Evolutionary conservation across 2,888 invertebrate species (phyloP), one percentile per base, ranked within the genome.

Genomic region (Trachelus stipa): DNA sequence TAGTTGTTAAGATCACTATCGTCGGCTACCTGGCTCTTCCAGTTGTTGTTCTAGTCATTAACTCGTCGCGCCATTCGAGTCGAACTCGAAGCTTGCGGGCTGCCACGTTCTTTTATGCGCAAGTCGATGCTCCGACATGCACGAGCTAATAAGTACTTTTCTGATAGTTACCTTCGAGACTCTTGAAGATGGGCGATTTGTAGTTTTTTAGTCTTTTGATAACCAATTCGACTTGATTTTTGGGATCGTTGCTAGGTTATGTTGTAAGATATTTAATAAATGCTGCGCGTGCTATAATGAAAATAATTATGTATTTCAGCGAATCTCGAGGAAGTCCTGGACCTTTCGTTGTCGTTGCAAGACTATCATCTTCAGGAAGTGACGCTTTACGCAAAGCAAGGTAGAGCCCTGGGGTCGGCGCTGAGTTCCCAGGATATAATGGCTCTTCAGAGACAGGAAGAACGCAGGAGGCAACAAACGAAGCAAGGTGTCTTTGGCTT

Each of bases 321-420:
- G 31, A 94, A 94, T 88, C 91, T 94, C 80, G 93, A 94, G 84
- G 93, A 94, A 87, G 92, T 92, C 30, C 90, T 95, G 86, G 93
- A 94, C 82, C 92, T 93, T 69, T 93, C 93, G 82, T 88, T 93
- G 82, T 93, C 93, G 1, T 90, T 95, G 73, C 93, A 93, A 76
- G 94, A 95, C 88, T 95, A 95, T 87, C 93, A 94, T 81, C 92
- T 95, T 73, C 94, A 94, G 81, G 95, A 95, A 90, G 93, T 95
- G 73, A 93, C 93, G 80, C 90, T 95, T 35, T 94, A 94, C 73
- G 91, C 92, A 11, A 93, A 93, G 83, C 89, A 90, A 73, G 89
- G 90, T 76, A 90, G 89, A 75, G 79, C 79, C 1, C 77, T 89
- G 33, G 93, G 93, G 56, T 92, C 93, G 2, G 91, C 92, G 31